Percentiles rank a stretch among this genome's conserved stretches.
These are phyloP conservation scores for Petroica traversi DNA, from an alignment of 2,113 vertebrate species.

Conservation along the genomic window DNA sequence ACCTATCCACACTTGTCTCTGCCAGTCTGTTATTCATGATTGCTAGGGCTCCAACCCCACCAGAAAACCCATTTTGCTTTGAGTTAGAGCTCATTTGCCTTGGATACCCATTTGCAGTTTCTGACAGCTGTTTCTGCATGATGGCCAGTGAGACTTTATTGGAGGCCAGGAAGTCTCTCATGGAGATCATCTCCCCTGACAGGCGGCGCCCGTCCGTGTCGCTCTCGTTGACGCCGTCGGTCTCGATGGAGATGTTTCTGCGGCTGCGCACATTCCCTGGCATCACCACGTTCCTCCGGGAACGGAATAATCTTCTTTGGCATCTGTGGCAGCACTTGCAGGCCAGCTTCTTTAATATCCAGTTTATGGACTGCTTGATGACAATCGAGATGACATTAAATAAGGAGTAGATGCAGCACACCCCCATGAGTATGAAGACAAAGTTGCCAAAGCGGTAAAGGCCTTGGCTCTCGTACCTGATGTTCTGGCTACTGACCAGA, in stretches of 20 bases:
- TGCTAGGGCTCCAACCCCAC: slow-evolving; percentile 90
- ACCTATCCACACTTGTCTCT: slow-evolving; percentile 93
- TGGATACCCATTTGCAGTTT: slow-evolving; percentile 86
- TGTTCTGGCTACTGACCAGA: slow-evolving; percentile 92
- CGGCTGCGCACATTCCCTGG: slow-evolving; percentile 77
- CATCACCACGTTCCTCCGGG: slow-evolving; percentile 84
- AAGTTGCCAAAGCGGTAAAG: slow-evolving; percentile 91
- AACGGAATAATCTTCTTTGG: slow-evolving; percentile 74
- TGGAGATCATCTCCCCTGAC: slow-evolving; percentile 95
- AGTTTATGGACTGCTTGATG: slow-evolving; percentile 96
- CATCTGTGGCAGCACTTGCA: slow-evolving; percentile 78
- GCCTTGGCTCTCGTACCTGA: slow-evolving; percentile 80
- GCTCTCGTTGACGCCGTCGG: slow-evolving; percentile 84
- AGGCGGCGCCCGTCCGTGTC: slow-evolving; percentile 87
- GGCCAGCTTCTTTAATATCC: slow-evolving; percentile 86
- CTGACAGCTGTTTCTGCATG: slow-evolving; percentile 94
- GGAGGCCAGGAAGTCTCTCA: slow-evolving; percentile 91
- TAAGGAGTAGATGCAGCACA: slow-evolving; percentile 97
- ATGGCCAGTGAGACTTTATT: slow-evolving; percentile 92
- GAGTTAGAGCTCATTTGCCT: slow-evolving; percentile 73
- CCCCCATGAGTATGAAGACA: slow-evolving; percentile 91
- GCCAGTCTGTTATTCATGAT: slow-evolving; percentile 97
- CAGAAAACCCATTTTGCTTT: slow-evolving; percentile 88
- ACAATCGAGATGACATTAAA: slow-evolving; percentile 97
- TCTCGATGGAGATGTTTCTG: slow-evolving; percentile 88